Base-by-base conservation (phyloP, 1,140 invertebrate genomes). In the Papilio machaon region DNA sequence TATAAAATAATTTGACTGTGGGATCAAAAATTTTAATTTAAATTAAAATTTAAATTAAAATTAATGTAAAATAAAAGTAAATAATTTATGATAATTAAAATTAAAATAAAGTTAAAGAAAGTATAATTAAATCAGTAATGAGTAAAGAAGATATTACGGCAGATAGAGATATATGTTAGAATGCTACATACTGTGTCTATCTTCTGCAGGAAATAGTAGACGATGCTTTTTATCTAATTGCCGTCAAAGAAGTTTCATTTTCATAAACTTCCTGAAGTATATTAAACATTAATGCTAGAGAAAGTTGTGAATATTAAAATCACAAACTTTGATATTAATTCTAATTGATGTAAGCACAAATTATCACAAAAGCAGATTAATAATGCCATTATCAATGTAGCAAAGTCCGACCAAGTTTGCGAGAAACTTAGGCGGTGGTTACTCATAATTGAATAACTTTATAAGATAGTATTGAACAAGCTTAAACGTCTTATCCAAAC, bases 391-490 rank as follows among this genome's bases (percentile, higher is more conserved):
- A 76, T 76, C 46, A 52, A 49, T 49, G 74, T 49, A 49, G 46
- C 74, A 8, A 15, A 76, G 38, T 49, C 73, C 73, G 73, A 75
- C 43, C 9, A 75, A 75, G 73, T 75, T 75, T 75, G 43, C 17
- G 38, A 46, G 73, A 75, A 75, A 75, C 73, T 73, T 73, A 7
- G 10, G 8, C 73, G 8, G 47, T 47, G 74, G 74, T 76, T 76
- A 23, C 47, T 76, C 74, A 52, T 76, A 76, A 76, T 76, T 76
- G 74, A 76, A 76, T 76, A 76, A 76, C 46, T 76, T 76, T 76
- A 54, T 76, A 10, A 76, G 47, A 76, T 76, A 76, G 47, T 76
- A 76, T 76, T 76, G 74, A 76, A 76, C 74, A n/a, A 49, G 46
- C n/a, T 49, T 52, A 54, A 52, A 76, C 74, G 47, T 76, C 74